Conservation (phyloP, 2,888 invertebrate genomes). For the Cybosia mesomella region DNA sequence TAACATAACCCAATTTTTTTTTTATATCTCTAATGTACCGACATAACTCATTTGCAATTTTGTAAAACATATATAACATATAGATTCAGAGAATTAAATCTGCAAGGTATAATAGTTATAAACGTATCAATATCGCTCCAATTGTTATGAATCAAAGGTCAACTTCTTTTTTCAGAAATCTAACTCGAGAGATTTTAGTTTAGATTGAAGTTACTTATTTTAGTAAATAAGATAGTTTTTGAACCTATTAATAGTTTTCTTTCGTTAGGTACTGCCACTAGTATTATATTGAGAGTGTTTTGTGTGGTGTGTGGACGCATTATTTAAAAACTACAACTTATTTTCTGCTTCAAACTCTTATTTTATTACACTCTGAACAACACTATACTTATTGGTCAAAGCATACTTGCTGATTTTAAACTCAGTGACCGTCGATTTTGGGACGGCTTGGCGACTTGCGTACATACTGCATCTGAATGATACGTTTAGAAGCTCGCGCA, state of each 20-base stretch:
- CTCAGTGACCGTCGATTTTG: too few relatives aligned
- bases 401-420: background rate
- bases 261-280: conserved; percentile 32
- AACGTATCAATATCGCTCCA: background rate
- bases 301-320: conserved; percentile 3
- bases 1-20: too few relatives aligned
- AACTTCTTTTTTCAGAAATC: background rate
- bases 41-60: too few relatives aligned
- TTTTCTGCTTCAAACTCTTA: background rate
- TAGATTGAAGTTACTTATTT: conserved; percentile 6
- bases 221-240: background rate
- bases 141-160: background rate
- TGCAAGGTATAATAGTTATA: too few relatives aligned
- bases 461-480: background rate
- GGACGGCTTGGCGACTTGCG: too few relatives aligned
- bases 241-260: background rate
- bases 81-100: too few relatives aligned
- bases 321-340: background rate
- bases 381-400: background rate
- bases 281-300: conserved; percentile 6
- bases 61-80: too few relatives aligned
- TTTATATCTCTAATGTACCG: too few relatives aligned
- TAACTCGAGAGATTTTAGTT: background rate
- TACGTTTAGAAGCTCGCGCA: background rate
- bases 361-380: background rate